Evolutionary conservation across 2,113 vertebrate species (phyloP), one percentile per base, ranked within the genome.

Genomic region (Ammospiza caudacuta): DNA sequence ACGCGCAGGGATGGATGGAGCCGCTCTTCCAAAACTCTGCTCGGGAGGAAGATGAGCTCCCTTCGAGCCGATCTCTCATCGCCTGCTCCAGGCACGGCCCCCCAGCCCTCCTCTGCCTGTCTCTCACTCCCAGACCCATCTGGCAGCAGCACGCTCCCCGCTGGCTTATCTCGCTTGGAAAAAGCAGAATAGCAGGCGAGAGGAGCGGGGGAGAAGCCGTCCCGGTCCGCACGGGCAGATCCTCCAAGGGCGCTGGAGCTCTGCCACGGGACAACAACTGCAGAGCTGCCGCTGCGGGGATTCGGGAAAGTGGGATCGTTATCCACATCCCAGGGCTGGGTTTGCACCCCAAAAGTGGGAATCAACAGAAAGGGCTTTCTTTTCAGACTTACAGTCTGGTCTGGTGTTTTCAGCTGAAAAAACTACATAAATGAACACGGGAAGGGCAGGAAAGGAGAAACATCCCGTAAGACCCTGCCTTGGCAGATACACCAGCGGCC

Each of bases 11-110:
- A 93, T 5, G 78, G 82, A 92, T 5, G 10, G 72, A 37, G 78
- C 90, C 11, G 82, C 79, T 87, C 83, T 61, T 84, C 82, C 74
- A 54, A 81, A 94, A 47, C 72, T 41, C n/a, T 0, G 37, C 83
- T 82, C 11, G 11, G 69, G 69, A 87, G 79, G 83, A 95, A 84
- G 83, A 95, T 68, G 86, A 95, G 87, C 82, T 75, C 87, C 73
- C 57, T 27, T 24, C 0, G 6, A 94, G 64, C 72, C 52, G 1
- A 63, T 46, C 80, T 66, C 84, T 92, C 89, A 77, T 41, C 7
- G 62, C 25, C 58, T 27, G 52, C 41, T 79, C 12, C 72, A 76
- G 35, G 46, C 10, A 9, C 21, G 39, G 1, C 25, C 78, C 69
- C 57, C 9, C 19, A 3, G 25, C 46, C 29, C 39, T 49, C n/a